Evolutionary conservation across 2,888 invertebrate species (phyloP).

Genomic region (Macrosoma leucophasiata): DNA sequence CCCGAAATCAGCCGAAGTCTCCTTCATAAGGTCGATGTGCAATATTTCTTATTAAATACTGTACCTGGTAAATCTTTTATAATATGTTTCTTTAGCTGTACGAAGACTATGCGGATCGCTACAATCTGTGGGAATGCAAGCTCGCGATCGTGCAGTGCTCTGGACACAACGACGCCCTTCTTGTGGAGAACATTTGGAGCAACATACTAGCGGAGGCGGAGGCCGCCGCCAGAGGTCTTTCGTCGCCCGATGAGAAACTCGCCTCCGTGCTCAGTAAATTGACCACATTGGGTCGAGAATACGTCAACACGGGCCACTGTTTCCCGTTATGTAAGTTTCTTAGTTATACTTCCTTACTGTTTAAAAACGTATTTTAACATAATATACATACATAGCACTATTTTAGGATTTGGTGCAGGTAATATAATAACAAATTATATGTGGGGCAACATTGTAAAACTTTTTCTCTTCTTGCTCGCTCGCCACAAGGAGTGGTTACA

Average conservation of each 20-base stretch:
- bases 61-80: slow-evolving; percentile 5
- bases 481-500: too few relatives aligned
- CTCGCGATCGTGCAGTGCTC: slow-evolving; percentile 96
- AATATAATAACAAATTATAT: too few relatives aligned
- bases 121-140: slow-evolving; percentile 94
- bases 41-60: too few relatives aligned
- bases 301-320: slow-evolving; percentile 88
- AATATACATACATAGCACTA: too few relatives aligned
- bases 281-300: slow-evolving; percentile 84
- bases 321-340: slow-evolving; percentile 85
- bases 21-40: too few relatives aligned
- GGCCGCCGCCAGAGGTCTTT: slow-evolving; percentile 53
- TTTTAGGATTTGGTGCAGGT: too few relatives aligned
- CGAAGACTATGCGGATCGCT: slow-evolving; percentile 93
- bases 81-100: slow-evolving; percentile 77
- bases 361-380: too few relatives aligned
- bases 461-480: too few relatives aligned
- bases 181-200: slow-evolving; percentile 94
- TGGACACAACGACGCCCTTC: slow-evolving; percentile 89
- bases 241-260: slow-evolving; percentile 75
- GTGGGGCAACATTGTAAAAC: too few relatives aligned
- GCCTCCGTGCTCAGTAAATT: slow-evolving; percentile 85
- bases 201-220: slow-evolving; percentile 83
- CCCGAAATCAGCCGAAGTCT: too few relatives aligned
- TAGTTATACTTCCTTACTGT: too few relatives aligned